A percentile compares a stretch with the other conserved stretches of the same genome.
phyloP scores from a whole-genome alignment of 2,113 vertebrate species.

The Microtus oregoni region DNA sequence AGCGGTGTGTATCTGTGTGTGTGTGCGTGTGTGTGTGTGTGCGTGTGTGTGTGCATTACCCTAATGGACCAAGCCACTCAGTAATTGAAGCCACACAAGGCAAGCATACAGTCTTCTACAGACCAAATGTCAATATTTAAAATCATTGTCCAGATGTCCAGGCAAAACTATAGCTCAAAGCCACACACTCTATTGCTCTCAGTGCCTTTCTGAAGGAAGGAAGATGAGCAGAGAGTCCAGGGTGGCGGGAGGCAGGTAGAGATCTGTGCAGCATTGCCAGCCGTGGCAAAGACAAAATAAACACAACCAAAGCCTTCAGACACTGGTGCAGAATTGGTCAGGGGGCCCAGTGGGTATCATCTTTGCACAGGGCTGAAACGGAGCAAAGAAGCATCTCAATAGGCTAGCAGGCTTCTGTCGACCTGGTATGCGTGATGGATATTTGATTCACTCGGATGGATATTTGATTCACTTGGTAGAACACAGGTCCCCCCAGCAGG shows the following conservation, averaged over 20 bases:
- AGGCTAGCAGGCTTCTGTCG: neutral
- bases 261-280: accelerated
- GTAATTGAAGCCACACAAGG: neutral
- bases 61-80: neutral
- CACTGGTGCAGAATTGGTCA: accelerated
- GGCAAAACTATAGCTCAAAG: neutral
- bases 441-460: too few species aligned
- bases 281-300: neutral
- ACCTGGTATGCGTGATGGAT: neutral
- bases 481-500: too few species aligned
- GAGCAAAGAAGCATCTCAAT: neutral
- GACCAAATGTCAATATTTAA: slow-evolving; percentile 14
- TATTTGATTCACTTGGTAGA: too few species aligned
- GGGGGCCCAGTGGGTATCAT: neutral
- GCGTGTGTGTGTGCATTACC: neutral
- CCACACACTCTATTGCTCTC: too few species aligned
- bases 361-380: neutral
- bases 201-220: neutral
- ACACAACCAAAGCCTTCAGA: neutral
- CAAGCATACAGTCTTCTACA: neutral
- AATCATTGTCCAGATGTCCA: neutral
- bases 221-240: neutral
- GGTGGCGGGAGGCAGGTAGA: accelerated
- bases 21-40: too few species aligned
- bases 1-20: neutral